Evolutionary conservation across 2,888 invertebrate genomes (phyloP), one percentile per base, ranked within the genome.

Genomic region (Tiliacea citrago): DNA sequence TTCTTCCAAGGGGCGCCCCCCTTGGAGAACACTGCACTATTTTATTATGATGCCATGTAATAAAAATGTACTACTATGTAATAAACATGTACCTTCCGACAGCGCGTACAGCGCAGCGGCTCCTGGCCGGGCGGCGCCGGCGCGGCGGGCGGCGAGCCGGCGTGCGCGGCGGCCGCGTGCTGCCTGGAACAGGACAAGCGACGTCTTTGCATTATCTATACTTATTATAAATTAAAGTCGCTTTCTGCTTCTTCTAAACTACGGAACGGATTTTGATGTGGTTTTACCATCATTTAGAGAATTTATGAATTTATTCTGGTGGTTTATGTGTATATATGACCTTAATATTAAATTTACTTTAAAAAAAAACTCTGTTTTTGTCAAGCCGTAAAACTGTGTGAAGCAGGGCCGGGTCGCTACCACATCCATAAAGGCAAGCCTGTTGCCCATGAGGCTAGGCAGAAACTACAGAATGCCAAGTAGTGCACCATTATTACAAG

Each of bases 61-160:
- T 16, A 16, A n/a, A n/a, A n/a, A n/a, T n/a, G n/a, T 35, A 35
- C 5, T 3, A 35, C 2, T n/a, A n/a, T n/a, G 53, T 35, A 53
- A 16, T 16, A 16, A 7, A 6, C 53, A 49, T 29, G 13, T 74
- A 94, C 95, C 93, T 95, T 95, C 65, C 92, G 83, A 77, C 95
- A 95, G 35, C 95, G 90, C 49, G 91, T 84, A 75, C 95, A 95
- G 12, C 93, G 91, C 75, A 89, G 88, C 29, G 93, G 92, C 2
- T 83, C 83, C 16, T 72, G 68, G n/a, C 88, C 91, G 39, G 94
- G 92, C 57, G 91, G 88, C 65, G 94, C 90, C 69, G 95, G 94
- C 79, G 93, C 88, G 60, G 90, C 77, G 21, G 93, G 91, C 45
- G 89, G 82, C 76, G 76, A 82, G 63, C 70, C 67, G 4, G 74